These are phyloP conservation scores for Dendrolimus pini DNA, from an alignment of 2,888 invertebrate genomes.

Conservation along the genomic window DNA sequence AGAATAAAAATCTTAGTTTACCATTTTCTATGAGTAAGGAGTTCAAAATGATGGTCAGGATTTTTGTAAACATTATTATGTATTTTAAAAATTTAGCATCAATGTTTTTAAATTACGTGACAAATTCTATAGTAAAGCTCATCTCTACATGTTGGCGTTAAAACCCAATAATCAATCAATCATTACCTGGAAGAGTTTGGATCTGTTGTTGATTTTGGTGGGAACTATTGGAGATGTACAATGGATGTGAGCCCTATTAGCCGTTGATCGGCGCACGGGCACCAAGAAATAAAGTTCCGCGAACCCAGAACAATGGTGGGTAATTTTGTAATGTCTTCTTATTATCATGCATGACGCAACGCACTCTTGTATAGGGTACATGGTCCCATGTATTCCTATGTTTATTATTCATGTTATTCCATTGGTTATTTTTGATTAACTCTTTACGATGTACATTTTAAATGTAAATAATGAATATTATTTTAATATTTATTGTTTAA, in stretches of 20 bases:
- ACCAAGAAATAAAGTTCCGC: conserved; percentile 55
- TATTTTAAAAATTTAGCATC: no score
- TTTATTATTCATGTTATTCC: conserved; percentile 48
- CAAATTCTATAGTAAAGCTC: no score
- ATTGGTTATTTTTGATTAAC: conserved; percentile 41
- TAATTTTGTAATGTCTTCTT: conserved; percentile 71
- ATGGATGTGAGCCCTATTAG: conserved; percentile 53
- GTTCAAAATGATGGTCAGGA: no score
- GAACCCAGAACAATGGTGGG: conserved; percentile 70
- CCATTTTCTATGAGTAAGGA: no score
- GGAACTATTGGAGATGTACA: conserved; percentile 52
- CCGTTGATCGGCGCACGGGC: conserved; percentile 45
- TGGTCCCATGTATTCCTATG: conserved; percentile 36
- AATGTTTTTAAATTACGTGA: no score
- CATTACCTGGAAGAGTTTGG: not conserved
- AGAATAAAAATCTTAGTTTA: no score
- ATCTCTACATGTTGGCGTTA: no score
- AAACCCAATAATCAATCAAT: no score
- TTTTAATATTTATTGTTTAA: not conserved
- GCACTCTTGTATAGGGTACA: conserved; percentile 34
- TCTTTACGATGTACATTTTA: conserved; percentile 29
- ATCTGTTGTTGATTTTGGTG: conserved; percentile 25
- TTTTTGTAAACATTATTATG: no score
- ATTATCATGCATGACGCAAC: conserved; percentile 70
- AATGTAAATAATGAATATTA: conserved; percentile 10